Evolutionary conservation across 2,797 vertebrate species (phyloP).

Genomic region (Melanotaenia trifasciata): DNA sequence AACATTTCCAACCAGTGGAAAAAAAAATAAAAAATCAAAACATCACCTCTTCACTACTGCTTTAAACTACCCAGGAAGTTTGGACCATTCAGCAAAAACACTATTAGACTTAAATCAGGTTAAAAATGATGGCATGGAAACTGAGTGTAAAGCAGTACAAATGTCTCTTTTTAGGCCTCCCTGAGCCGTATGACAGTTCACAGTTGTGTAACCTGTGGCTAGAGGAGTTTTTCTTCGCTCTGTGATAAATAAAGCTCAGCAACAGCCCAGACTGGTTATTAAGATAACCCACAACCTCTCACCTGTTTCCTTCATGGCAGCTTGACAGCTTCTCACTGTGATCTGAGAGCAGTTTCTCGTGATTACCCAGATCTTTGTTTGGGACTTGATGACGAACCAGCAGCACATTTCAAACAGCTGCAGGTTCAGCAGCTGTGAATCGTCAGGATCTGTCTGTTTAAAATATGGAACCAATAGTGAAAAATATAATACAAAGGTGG

Average conservation of each 20-base stretch:
- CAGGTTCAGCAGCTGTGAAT: no score
- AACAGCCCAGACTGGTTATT: not conserved
- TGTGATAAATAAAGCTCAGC: slow-evolving; percentile 35
- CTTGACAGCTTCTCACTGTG: not conserved
- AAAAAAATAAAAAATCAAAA: not conserved
- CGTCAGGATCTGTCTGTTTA: no score
- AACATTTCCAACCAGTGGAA: not conserved
- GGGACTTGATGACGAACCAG: no score
- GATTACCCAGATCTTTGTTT: not conserved
- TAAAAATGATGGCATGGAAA: no score
- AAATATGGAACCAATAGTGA: rapidly evolving
- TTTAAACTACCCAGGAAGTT: not conserved
- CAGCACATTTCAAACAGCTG: no score
- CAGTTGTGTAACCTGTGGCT: not conserved
- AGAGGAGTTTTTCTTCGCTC: not conserved
- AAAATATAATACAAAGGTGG: not conserved
- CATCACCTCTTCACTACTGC: no score
- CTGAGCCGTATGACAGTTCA: not conserved
- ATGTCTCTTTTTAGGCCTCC: not conserved
- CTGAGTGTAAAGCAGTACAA: not conserved
- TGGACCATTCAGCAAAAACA: not conserved
- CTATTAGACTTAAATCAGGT: no score
- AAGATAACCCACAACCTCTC: slow-evolving; percentile 19
- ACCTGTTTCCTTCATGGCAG: not conserved
- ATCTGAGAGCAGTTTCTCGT: no score